Percentiles rank a stretch among this genome's conserved stretches.
phyloP scores from a whole-genome alignment of 2,888 invertebrate genomes.

The Masnerella sp. region DNA sequence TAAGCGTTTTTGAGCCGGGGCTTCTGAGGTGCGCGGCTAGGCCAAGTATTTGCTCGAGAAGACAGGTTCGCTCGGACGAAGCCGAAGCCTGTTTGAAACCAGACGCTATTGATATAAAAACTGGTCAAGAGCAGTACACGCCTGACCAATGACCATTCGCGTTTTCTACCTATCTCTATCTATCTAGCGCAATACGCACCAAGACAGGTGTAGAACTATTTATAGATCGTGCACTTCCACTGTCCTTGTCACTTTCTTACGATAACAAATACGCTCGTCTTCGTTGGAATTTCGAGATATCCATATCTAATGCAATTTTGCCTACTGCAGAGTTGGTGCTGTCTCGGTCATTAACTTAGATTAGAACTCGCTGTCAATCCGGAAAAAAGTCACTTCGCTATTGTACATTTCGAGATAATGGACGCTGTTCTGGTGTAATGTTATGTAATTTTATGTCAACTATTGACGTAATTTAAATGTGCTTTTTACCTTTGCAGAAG shows the following conservation, averaged over 20 bases:
- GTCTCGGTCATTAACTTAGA: constrained; percentile 41
- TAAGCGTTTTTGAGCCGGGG: constrained; percentile 34
- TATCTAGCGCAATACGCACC: constrained; percentile 50
- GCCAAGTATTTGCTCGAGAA: constrained; percentile 30
- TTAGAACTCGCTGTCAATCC: constrained; percentile 12
- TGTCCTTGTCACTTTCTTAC: too few relatives aligned
- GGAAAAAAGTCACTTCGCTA: neutral
- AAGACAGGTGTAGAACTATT: constrained; percentile 50
- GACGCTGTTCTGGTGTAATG: too few relatives aligned
- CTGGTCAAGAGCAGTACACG: constrained; percentile 60
- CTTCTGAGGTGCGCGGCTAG: constrained; percentile 28
- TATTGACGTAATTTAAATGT: too few relatives aligned
- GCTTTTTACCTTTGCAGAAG: too few relatives aligned
- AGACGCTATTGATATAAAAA: constrained; percentile 60
- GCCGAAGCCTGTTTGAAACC: constrained; percentile 58
- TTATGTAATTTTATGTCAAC: too few relatives aligned
- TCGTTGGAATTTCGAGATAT: too few relatives aligned
- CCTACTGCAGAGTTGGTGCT: neutral
- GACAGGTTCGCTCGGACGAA: constrained; percentile 47
- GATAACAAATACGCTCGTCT: too few relatives aligned
- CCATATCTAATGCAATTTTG: constrained; percentile 25
- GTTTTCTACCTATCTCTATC: constrained; percentile 45
- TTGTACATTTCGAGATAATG: too few relatives aligned
- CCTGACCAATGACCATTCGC: constrained; percentile 41
- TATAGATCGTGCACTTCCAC: too few relatives aligned